These are phyloP conservation scores for Solenopsis fugax DNA, from an alignment of 1,140 invertebrate species.

Conservation along the genomic window DNA sequence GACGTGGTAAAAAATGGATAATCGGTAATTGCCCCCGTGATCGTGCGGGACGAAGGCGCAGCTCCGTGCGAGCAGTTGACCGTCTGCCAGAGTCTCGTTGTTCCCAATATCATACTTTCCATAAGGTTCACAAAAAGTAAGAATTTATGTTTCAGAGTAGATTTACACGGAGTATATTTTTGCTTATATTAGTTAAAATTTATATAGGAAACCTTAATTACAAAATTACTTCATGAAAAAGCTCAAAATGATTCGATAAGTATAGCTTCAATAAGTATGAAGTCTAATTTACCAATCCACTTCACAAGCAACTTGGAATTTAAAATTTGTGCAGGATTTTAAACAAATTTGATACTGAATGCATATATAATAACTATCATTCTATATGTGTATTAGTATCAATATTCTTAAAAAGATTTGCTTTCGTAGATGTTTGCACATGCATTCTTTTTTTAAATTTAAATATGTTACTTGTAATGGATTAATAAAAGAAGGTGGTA, in stretches of 20 bases:
- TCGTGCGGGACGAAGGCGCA: conserved; percentile 68
- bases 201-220: neutral
- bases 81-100: neutral
- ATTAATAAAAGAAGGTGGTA: neutral
- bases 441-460: neutral
- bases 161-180: neutral
- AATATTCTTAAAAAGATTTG: neutral
- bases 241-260: neutral
- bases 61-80: neutral
- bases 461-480: neutral
- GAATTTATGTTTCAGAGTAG: neutral
- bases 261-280: neutral
- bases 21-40: conserved; percentile 68
- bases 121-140: neutral
- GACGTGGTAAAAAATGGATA: conserved; percentile 65
- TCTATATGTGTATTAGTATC: neutral
- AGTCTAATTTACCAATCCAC: neutral
- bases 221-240: neutral
- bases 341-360: neutral
- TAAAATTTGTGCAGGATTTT: conserved; percentile 11
- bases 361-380: neutral
- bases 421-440: neutral
- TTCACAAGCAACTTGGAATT: neutral
- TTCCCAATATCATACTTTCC: conserved; percentile 2
- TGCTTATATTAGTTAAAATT: neutral